Base-by-base conservation (phyloP, 1,140 invertebrate genomes). In the Olivierus martensii region DNA sequence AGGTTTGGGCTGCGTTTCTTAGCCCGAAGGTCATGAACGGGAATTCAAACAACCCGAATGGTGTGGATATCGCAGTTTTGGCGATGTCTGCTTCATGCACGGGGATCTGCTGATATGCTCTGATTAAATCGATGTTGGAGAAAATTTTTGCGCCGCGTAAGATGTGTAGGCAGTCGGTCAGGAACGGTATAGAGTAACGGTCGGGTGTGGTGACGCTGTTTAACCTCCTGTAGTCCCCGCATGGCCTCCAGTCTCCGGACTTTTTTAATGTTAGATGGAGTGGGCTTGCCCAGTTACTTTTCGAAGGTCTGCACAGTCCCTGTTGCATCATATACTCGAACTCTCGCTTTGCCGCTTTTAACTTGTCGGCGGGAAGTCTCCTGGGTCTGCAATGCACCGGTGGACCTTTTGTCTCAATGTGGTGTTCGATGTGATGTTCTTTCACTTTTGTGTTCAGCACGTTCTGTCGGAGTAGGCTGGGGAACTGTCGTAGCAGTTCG, bases 181-280 rank as follows among this genome's bases (percentile, higher is more conserved):
- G 12, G 35, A 54, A 39, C n/a, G 56, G 57, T 3, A 60, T 55
- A 7, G 58, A 21, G 35, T 59, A 56, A 17, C 52, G 22, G 28
- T 59, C 58, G 22, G 46, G 34, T 15, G 52, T 36, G 7, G 48
- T 60, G 7, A 34, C 4, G 1, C 19, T n/a, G n/a, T n/a, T n/a
- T n/a, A n/a, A n/a, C n/a, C n/a, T n/a, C n/a, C n/a, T n/a, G n/a
- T n/a, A n/a, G n/a, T n/a, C n/a, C n/a, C n/a, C n/a, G n/a, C n/a
- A n/a, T n/a, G n/a, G n/a, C n/a, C n/a, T n/a, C n/a, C n/a, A 28
- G 7, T 55, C 53, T 17, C 17, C 49, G n/a, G n/a, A 19, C 17
- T 14, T 34, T 41, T 64, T 61, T 0, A 52, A 57, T 5, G 64
- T 60, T 18, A 64, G 51, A 56, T 62, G 60, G 2, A 63, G 46